phyloP scores from a whole-genome alignment of 2,888 invertebrate genomes.

The Vanessa cardui region DNA sequence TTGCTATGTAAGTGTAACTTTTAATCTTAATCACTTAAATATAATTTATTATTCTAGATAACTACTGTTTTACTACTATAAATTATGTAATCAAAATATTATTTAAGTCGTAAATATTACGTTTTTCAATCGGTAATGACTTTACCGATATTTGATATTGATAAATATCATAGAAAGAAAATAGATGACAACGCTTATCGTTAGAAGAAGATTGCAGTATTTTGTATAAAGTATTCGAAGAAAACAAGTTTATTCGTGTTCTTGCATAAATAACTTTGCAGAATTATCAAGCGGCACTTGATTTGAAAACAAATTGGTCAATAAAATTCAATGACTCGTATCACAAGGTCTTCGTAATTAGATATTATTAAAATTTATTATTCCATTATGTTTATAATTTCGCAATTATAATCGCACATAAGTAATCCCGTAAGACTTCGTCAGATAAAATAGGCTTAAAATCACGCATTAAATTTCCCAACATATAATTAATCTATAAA shows the following conservation, averaged over 20 bases:
- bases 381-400: neutral
- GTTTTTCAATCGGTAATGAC: neutral
- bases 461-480: too few species aligned
- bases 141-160: neutral
- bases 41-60: neutral
- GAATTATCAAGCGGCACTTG: neutral
- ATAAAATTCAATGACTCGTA: neutral
- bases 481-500: too few species aligned
- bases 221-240: neutral
- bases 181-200: neutral
- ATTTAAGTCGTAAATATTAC: neutral
- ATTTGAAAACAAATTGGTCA: neutral
- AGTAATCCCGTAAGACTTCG: too few species aligned
- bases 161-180: neutral
- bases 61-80: neutral
- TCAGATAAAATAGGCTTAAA: too few species aligned
- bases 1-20: slow-evolving; percentile 61
- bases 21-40: too few species aligned
- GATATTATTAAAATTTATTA: neutral
- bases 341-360: neutral
- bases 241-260: neutral
- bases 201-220: neutral
- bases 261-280: neutral
- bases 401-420: neutral
- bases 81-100: neutral